Evolutionary conservation across 2,797 vertebrate genomes (phyloP), one percentile per base, ranked within the genome.

Genomic region (Ceryle rudis): DNA sequence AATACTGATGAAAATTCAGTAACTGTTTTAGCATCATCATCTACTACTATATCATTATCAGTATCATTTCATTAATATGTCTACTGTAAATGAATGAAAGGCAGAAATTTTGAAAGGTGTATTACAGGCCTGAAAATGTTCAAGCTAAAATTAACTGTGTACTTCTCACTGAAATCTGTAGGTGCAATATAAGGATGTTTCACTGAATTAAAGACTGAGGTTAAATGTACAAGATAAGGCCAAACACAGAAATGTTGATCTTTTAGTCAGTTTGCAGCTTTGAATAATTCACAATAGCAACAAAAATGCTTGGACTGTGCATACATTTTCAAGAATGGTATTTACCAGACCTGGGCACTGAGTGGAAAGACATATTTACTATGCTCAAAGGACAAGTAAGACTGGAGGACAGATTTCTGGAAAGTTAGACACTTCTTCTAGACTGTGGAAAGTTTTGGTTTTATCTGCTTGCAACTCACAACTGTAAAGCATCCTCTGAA

Each of bases 321-420:
- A 0, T 16, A 23, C 0, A 0, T 37, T 55, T 81, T 61, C 39
- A 69, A 55, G 33, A 58, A 35, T 8, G 3, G 3, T 25, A 17
- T 22, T 75, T 39, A 29, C 6, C 13, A 66, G 52, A 15, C 5
- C 10, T 51, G n/a, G 29, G 29, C 16, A 37, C 4, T 58, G 29
- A 11, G 11, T 21, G 5, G 21, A 19, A 73, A 46, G 14, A 33
- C 15, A 15, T 47, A 5, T 13, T 55, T 20, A 8, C 7, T 72
- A 2, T 54, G 42, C 7, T 67, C 9, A n/a, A 82, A 65, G 29
- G 26, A 55, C 16, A 61, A 4, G 2, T 41, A 47, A 80, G 22
- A 52, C 5, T 4, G 4, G 15, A 86, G 23, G 20, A 28, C 6
- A 49, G 6, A 5, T 86, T 86, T 75, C 33, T 5, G 54, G 39